Base-by-base conservation (phyloP, 2,113 vertebrate genomes). In the Nothobranchius kuhntae region DNA sequence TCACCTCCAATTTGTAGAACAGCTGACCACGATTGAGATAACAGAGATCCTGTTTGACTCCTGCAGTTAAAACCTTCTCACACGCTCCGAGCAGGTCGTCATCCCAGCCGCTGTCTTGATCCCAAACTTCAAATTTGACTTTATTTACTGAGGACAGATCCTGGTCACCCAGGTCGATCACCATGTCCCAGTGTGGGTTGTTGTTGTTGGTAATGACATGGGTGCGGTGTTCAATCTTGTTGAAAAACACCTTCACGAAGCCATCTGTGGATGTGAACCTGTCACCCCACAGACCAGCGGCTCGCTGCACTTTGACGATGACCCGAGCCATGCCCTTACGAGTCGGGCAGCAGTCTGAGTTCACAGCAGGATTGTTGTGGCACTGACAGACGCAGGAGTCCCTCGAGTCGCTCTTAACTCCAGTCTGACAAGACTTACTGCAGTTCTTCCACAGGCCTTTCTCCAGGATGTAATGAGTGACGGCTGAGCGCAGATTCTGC, bases 51-150 rank as follows among this genome's bases (percentile, higher is more conserved):
- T 4, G 0, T 0, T 70, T 79, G 1, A 2, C 53, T 1, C 93
- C 95, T 0, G 78, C 21, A 2, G 6, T 54, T 3, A 91, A 51
- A 1, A 1, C 0, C 2, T 0, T 2, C 6, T 86, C 64, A 54
- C 95, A 97, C 0, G 13, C 0, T 1, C 95, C 95, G 1, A 96
- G 73, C 7, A 88, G 79, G 78, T 97, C 94, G 0, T 96, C 94
- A 0, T 95, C 85, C 82, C 91, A 94, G 2, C 68, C 78, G 21
- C 2, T 42, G 80, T 97, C 95, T 42, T 90, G 48, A 10, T 96
- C 95, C 95, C 94, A 96, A 35, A 94, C 93, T 80, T 97, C 91
- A 9, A 96, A 85, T 73, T 44, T 88, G 26, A 96, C 56, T 13
- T n/a, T 78, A 0, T 50, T 51, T 0, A 35, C 70, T 0, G 47